Percentiles rank a stretch among this genome's conserved stretches.
These are phyloP conservation scores for Anaspis maculata DNA, from an alignment of 2,888 invertebrate species.

Conservation along the genomic window DNA sequence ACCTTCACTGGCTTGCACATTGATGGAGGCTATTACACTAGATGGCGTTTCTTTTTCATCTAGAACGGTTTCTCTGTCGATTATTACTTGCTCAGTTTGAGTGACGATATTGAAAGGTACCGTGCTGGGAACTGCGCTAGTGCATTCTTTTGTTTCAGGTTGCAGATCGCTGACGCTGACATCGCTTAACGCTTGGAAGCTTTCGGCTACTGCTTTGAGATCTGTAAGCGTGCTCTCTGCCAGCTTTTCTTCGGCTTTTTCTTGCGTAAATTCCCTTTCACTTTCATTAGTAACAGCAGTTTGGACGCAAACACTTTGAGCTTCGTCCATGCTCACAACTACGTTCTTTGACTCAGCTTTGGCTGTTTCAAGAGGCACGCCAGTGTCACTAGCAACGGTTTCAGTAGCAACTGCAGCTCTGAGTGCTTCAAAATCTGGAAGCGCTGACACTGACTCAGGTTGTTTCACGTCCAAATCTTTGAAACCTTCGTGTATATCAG, in stretches of 20 bases:
- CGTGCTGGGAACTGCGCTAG: slow-evolving; percentile 26
- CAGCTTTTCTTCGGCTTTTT: slow-evolving; percentile 31
- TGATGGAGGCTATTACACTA: slow-evolving; percentile 39
- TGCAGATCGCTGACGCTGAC: slow-evolving; percentile 17
- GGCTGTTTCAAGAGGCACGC: slow-evolving; percentile 30
- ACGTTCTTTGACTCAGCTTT: slow-evolving; percentile 39
- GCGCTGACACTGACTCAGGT: slow-evolving; percentile 34
- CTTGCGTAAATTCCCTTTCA: slow-evolving; percentile 37
- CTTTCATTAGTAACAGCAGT: slow-evolving; percentile 45
- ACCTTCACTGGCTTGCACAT: slow-evolving; percentile 38
- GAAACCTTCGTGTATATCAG: slow-evolving; percentile 38
- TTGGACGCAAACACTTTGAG: slow-evolving; percentile 40
- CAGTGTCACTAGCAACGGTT: slow-evolving; percentile 42
- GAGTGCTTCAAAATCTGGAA: slow-evolving; percentile 34
- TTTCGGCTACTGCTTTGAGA: slow-evolving; percentile 36
- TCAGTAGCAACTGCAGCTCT: slow-evolving; percentile 42
- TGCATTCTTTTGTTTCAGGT: slow-evolving; percentile 23
- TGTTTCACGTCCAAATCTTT: slow-evolving; percentile 34
- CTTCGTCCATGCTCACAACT: slow-evolving; percentile 39
- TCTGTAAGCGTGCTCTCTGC: slow-evolving; percentile 33
- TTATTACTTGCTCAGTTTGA: slow-evolving; percentile 35
- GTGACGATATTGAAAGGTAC: slow-evolving; percentile 33
- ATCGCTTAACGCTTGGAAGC: slow-evolving; percentile 20
- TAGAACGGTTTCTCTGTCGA: slow-evolving; percentile 41
- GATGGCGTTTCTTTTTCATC: slow-evolving; percentile 33